phyloP scores from a whole-genome alignment of 2,113 vertebrate genomes.

The Myrmecobius fasciatus region DNA sequence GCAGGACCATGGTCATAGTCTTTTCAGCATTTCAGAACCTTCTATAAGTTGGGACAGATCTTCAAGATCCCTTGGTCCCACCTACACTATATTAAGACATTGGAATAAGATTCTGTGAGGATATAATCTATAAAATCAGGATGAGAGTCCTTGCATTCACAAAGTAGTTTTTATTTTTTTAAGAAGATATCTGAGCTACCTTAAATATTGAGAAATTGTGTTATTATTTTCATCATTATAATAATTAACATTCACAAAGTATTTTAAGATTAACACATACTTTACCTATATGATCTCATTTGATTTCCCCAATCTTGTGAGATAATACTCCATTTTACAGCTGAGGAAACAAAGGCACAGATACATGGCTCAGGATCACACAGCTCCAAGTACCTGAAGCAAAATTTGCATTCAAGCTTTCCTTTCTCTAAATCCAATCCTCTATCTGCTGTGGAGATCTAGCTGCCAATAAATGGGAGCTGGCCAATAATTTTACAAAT shows the following conservation, averaged over 20 bases:
- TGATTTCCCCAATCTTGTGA: neutral
- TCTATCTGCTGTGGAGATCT: neutral
- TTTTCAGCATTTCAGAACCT: neutral
- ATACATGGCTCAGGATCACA: neutral
- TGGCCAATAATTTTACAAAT: neutral
- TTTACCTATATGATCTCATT: neutral
- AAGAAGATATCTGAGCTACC: neutral
- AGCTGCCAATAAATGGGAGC: neutral
- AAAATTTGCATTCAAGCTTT: neutral
- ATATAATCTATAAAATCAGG: neutral
- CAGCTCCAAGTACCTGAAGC: neutral
- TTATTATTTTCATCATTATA: neutral
- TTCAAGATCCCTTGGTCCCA: too few species aligned
- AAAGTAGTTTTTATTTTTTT: neutral
- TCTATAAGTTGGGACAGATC: neutral
- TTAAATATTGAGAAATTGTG: neutral
- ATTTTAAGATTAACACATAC: neutral
- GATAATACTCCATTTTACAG: neutral
- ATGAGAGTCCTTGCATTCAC: neutral
- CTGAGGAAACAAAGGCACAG: neutral
- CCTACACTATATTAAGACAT: neutral
- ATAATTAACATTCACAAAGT: neutral
- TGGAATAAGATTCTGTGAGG: neutral
- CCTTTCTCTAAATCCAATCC: neutral
- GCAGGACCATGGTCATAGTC: neutral